Base-by-base conservation (phyloP, 2,797 vertebrate genomes). In the Epinephelus coioides region DNA sequence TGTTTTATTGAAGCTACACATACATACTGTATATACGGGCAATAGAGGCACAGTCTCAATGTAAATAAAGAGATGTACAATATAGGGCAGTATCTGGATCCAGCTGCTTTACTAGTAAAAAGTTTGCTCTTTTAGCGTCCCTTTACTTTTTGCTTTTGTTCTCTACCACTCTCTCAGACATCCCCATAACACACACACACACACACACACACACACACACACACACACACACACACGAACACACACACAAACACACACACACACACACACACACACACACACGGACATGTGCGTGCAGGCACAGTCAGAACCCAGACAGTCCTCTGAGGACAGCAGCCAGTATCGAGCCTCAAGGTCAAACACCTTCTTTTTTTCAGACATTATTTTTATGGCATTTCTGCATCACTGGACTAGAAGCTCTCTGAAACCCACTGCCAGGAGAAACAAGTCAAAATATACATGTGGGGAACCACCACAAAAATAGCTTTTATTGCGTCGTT, bases 321-420 rank as follows among this genome's bases (percentile, higher is more conserved):
- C 83, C 55, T 79, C 73, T 69, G 71, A 80, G 84, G 87, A 83
- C 21, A 80, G 56, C 71, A 81, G 76, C 21, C 78, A 73, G 72
- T 38, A 76, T 76, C 70, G 46, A 76, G 75, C 72, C 83, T 88
- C 59, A 84, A 89, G 83, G 87, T 88, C 84, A 78, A 76, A 60
- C 83, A 72, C 46, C 47, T 66, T 76, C 34, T 75, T 67, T 78
- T 73, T 84, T 79, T 54, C 40, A 40, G 57, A 72, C 71, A 55
- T 75, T 53, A 78, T 78, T 76, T 81, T 79, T 59, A 63, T 81
- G 72, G 73, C 49, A 63, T 78, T 86, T 86, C 81, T 63, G 76
- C 82, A 59, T 81, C 79, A 80, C 9, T 83, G 77, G 43, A 66
- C 81, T 61, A n/a, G 65, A 73, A 86, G 66, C 78, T 38, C 73